Percentiles rank a stretch among this genome's conserved stretches.
phyloP scores from a whole-genome alignment of 2,888 invertebrate genomes.

The Trileptium ribeirensis region DNA sequence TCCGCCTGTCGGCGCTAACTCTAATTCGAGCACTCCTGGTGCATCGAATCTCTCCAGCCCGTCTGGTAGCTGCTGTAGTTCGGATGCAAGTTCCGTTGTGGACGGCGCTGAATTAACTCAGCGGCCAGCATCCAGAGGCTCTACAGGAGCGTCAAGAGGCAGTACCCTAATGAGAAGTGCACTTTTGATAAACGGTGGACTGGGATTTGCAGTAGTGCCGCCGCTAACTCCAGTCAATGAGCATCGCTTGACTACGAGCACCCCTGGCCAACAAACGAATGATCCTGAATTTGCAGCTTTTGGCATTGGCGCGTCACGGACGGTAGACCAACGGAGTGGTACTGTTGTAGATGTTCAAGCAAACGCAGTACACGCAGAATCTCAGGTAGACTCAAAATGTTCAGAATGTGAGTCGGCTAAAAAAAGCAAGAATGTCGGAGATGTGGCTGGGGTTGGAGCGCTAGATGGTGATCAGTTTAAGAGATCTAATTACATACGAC shows the following conservation, averaged over 20 bases:
- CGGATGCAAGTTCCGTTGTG: no score
- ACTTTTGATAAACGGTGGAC: no score
- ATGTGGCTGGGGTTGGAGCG: background rate
- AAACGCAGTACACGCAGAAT: background rate
- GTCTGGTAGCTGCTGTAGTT: no score
- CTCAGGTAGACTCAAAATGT: background rate
- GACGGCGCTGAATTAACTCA: no score
- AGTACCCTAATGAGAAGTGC: no score
- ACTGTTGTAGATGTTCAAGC: background rate
- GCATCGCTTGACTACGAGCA: background rate
- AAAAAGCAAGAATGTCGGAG: background rate
- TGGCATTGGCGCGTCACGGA: background rate
- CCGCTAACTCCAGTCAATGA: background rate
- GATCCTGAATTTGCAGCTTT: no score
- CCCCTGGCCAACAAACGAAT: no score
- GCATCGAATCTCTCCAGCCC: no score
- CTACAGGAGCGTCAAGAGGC: no score
- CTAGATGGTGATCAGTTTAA: background rate
- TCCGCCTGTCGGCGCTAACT: no score
- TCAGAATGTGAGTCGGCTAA: background rate
- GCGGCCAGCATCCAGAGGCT: no score
- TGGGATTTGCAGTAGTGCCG: background rate
- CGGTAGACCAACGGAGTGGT: background rate
- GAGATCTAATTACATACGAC: background rate
- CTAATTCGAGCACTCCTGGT: no score